These are phyloP conservation scores for Agriopis aurantiaria DNA, from an alignment of 2,888 invertebrate species.

Conservation along the genomic window DNA sequence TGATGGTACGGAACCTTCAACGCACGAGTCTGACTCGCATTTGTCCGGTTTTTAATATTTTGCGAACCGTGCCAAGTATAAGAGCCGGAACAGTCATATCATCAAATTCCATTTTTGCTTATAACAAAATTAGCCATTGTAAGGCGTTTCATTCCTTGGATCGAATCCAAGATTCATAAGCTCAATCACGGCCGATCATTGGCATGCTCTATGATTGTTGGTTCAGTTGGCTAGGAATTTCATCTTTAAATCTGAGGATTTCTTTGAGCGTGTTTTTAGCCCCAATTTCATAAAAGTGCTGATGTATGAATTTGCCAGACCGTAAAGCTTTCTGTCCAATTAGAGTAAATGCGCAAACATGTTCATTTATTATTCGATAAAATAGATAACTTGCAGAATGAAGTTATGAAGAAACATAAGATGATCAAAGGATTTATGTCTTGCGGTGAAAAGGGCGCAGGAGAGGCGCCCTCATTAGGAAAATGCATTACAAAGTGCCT, in stretches of 20 bases:
- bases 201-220: conserved; percentile 21
- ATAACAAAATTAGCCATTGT: conserved; percentile 60
- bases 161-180: conserved; percentile 62
- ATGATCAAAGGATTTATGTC: no score
- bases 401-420: no score
- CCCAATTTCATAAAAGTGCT: conserved; percentile 8
- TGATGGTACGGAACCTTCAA: no score
- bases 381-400: no score
- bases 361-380: not conserved
- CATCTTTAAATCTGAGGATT: conserved; percentile 18
- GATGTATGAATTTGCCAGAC: conserved; percentile 3
- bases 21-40: no score
- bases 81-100: conserved; percentile 55
- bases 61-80: not conserved
- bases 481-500: no score
- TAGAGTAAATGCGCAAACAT: conserved; percentile 3
- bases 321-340: conserved; percentile 10
- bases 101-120: conserved; percentile 55
- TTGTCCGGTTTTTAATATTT: not conserved
- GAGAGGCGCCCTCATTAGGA: no score
- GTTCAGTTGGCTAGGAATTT: conserved; percentile 9
- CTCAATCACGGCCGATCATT: conserved; percentile 42
- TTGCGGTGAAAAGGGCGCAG: no score
- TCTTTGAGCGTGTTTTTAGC: conserved; percentile 1
- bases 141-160: conserved; percentile 62